Base-by-base conservation (phyloP, 2,113 vertebrate species). In the Himantopus leucocephalus region DNA sequence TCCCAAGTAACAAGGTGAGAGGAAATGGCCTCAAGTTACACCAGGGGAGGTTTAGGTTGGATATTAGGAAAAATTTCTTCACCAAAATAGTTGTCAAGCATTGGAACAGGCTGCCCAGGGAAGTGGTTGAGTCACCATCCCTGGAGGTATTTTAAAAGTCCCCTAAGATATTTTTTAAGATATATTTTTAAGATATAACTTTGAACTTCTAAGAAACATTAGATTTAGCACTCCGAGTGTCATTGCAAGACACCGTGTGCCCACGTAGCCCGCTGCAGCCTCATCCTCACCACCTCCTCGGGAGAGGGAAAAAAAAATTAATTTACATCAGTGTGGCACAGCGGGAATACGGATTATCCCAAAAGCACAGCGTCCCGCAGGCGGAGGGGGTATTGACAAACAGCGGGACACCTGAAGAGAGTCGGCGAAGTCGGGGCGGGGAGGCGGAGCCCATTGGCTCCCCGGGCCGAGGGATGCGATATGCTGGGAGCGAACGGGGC, bases 161-260 rank as follows among this genome's bases (percentile, higher is more conserved):
- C 4, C 27, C 27, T 9, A 12, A 26, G 10, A 21, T 10, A 48
- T 5, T 16, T 16, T 41, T 43, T 19, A n/a, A 58, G 56, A 14
- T 21, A 34, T 19, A 34, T 34, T 35, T 37, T 17, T 26, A 63
- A 58, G 47, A 14, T 0, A 3, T 0, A 41, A 27, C 59, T 83
- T 8, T 1, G 55, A 62, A 70, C n/a, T 37, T 47, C 5, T 5
- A 34, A 50, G 17, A 48, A 81, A 10, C 77, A 27, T 47, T 20
- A 9, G 20, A 83, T 43, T 8, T 3, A 10, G 18, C 67, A 3
- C 37, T 35, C 8, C 0, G 32, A 35, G 34, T 0, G 45, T 3
- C 35, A 4, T 3, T 10, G 17, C 30, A 8, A 26, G 53, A 50
- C 22, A 50, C 48, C 12, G 48, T 50, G 23, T 50, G 11, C 48